phyloP scores from a whole-genome alignment of 2,888 invertebrate species.

The Calliopum simillimum region DNA sequence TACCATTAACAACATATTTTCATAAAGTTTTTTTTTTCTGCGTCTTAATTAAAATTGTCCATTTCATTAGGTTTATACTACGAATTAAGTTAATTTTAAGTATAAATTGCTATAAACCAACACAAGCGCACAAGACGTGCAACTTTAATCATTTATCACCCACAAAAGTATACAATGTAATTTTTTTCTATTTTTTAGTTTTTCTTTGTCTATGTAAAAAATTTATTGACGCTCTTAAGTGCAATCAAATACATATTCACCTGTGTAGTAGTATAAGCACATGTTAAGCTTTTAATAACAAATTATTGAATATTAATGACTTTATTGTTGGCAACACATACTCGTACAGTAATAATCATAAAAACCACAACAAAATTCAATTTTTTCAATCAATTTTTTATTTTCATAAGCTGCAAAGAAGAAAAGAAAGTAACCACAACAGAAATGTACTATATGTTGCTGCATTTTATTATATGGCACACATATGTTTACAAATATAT shows the following conservation, averaged over 20 bases:
- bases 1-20: no score
- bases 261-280: neutral
- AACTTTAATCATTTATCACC: neutral
- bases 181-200: neutral
- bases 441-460: no score
- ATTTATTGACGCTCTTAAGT: neutral
- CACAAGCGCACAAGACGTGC: no score
- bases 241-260: neutral
- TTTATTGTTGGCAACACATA: neutral
- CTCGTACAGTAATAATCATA: neutral
- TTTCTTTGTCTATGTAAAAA: neutral
- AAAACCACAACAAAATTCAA: neutral
- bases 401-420: neutral
- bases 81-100: no score
- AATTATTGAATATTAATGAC: constrained; percentile 3
- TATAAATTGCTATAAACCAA: no score
- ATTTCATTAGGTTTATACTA: no score
- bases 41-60: no score
- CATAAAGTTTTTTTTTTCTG: no score
- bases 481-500: no score
- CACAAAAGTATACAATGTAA: neutral
- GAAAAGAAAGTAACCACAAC: neutral
- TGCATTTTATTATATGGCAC: no score
- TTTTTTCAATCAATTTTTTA: neutral
- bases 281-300: neutral